phyloP scores from a whole-genome alignment of 2,797 vertebrate genomes.

The Paramormyrops hopkinsi region DNA sequence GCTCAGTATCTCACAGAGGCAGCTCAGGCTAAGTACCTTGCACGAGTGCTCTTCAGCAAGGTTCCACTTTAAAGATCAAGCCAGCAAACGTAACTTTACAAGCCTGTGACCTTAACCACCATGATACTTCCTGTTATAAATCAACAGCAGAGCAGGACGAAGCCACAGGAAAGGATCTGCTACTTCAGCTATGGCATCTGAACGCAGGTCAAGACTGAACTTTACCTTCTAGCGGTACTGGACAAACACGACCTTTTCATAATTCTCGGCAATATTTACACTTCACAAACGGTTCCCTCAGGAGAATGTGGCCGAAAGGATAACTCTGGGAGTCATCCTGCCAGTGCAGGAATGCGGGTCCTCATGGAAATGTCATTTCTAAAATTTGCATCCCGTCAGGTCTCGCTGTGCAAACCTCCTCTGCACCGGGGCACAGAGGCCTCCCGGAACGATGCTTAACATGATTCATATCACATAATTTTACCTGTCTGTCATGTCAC shows the following conservation, averaged over 20 bases:
- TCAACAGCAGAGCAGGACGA: neutral
- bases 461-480: conserved; percentile 1
- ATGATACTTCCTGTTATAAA: neutral
- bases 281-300: conserved; percentile 1
- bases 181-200: conserved; percentile 5
- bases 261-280: conserved; percentile 16
- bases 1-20: neutral
- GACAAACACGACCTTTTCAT: conserved; percentile 17
- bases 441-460: neutral
- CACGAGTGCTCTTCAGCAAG: neutral
- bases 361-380: neutral
- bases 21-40: neutral
- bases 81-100: neutral
- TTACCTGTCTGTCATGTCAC: neutral
- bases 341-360: neutral
- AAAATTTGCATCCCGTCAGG: neutral
- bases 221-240: neutral
- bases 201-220: conserved; percentile 11
- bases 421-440: neutral
- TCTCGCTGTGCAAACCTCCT: neutral
- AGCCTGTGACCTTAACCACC: conserved; percentile 2
- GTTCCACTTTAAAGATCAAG: neutral
- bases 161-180: neutral
- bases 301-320: neutral
- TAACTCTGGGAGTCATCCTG: neutral